Evolutionary conservation across 1,140 invertebrate species (phyloP).

Genomic region (Subanguina moxae): DNA sequence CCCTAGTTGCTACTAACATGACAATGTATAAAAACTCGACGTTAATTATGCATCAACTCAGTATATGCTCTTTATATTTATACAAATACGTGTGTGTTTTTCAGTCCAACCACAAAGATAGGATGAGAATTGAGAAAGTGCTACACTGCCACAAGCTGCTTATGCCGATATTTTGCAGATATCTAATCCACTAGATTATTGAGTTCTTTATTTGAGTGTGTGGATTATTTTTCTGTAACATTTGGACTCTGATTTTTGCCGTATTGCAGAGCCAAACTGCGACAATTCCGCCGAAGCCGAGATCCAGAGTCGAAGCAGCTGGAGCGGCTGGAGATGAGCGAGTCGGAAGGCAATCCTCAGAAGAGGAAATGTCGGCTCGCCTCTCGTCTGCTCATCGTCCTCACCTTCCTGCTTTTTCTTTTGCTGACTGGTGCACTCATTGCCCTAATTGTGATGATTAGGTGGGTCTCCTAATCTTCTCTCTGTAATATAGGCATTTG

Average conservation of each 20-base stretch:
- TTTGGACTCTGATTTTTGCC: not conserved
- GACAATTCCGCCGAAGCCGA: not conserved
- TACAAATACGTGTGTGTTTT: too few relatives aligned
- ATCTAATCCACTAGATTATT: too few relatives aligned
- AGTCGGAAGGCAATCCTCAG: slow-evolving; percentile 2
- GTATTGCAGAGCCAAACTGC: slow-evolving; percentile 1
- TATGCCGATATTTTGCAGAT: too few relatives aligned
- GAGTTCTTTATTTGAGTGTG: too few relatives aligned
- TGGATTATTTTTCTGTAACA: too few relatives aligned
- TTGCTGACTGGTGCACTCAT: slow-evolving; percentile 4
- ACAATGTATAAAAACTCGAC: too few relatives aligned
- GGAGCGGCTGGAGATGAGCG: not conserved
- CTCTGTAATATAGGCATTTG: slow-evolving; percentile 3
- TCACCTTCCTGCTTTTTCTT: slow-evolving; percentile 2
- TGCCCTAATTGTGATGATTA: slow-evolving; percentile 12
- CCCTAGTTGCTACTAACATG: too few relatives aligned
- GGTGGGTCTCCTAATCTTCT: not conserved
- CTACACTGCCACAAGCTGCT: too few relatives aligned
- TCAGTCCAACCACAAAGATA: too few relatives aligned
- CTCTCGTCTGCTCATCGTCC: slow-evolving; percentile 4
- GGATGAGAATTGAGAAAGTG: too few relatives aligned
- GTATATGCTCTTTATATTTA: too few relatives aligned
- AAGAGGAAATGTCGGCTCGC: slow-evolving; percentile 6
- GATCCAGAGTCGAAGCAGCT: not conserved
- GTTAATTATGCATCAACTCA: too few relatives aligned